These are phyloP conservation scores for Chrysolina haemoptera DNA, from an alignment of 2,888 invertebrate genomes.

Conservation along the genomic window DNA sequence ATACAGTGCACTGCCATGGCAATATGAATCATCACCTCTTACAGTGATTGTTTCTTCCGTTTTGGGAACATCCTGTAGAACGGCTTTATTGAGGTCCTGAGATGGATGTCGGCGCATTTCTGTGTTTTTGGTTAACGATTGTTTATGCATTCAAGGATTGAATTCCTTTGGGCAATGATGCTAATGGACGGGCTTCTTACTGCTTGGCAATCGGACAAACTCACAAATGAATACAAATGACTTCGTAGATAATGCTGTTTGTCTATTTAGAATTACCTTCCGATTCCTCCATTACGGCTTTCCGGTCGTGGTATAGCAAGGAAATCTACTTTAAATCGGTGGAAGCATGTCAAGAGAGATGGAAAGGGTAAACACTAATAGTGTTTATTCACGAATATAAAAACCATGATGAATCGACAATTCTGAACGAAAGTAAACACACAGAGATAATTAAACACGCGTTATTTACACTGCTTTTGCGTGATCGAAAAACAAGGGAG, in stretches of 20 bases:
- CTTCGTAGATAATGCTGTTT: conserved; percentile 2
- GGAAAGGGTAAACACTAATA: too few species aligned
- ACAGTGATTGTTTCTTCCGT: not conserved
- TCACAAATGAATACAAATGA: conserved; percentile 14
- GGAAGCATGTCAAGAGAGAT: not conserved
- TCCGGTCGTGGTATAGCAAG: not conserved
- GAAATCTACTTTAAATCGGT: not conserved
- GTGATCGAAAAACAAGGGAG: too few species aligned
- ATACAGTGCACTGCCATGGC: too few species aligned
- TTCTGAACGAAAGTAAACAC: too few species aligned
- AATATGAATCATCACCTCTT: too few species aligned
- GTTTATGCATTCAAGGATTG: conserved; percentile 11
- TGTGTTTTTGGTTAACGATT: not conserved
- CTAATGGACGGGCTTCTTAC: conserved; percentile 12
- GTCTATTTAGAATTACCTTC: conserved; percentile 10
- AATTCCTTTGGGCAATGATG: not conserved
- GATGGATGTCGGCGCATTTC: not conserved
- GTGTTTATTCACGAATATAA: too few species aligned
- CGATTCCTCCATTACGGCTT: not conserved
- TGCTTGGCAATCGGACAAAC: conserved; percentile 2
- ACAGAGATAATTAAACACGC: too few species aligned
- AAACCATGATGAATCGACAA: too few species aligned
- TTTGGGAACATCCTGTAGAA: not conserved
- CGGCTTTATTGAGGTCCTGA: not conserved
- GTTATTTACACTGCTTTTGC: too few species aligned